phyloP scores from a whole-genome alignment of 2,113 vertebrate species.

The Mustelus asterias region DNA sequence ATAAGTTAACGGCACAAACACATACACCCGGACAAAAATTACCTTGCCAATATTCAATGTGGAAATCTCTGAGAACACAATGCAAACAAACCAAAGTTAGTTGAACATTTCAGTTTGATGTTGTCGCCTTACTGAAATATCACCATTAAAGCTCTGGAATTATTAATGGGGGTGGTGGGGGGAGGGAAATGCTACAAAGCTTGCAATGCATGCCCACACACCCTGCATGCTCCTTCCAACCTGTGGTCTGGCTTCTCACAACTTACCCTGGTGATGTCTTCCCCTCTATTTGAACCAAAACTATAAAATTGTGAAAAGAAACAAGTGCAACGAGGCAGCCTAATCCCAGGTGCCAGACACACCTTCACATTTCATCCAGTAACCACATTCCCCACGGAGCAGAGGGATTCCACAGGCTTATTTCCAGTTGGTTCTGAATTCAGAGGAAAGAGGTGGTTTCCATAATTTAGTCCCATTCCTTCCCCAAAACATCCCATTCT shows the following conservation, averaged over 20 bases:
- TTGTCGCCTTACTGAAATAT: not conserved
- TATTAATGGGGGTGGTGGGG: not conserved
- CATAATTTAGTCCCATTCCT: not conserved
- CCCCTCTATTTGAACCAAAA: not conserved
- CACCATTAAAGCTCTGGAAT: not conserved
- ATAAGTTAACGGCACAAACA: not conserved
- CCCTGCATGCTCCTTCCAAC: not conserved
- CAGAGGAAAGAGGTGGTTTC: not conserved
- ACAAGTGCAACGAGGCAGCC: not conserved
- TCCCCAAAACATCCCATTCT: not conserved
- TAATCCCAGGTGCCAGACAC: not conserved
- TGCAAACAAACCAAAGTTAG: not conserved
- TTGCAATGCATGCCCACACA: not conserved
- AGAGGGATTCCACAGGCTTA: not conserved
- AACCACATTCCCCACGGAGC: not conserved
- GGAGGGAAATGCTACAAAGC: not conserved
- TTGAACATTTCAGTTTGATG: not conserved
- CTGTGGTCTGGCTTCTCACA: not conserved
- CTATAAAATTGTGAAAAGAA: not conserved
- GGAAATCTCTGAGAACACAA: constrained; percentile 40
- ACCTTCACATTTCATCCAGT: not conserved
- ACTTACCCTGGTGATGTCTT: not conserved
- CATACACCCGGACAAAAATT: not conserved
- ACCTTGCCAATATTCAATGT: constrained; percentile 47
- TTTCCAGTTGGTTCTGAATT: not conserved